These are phyloP conservation scores for Alexandromys fortis DNA, from an alignment of 2,113 vertebrate species.

Conservation along the genomic window DNA sequence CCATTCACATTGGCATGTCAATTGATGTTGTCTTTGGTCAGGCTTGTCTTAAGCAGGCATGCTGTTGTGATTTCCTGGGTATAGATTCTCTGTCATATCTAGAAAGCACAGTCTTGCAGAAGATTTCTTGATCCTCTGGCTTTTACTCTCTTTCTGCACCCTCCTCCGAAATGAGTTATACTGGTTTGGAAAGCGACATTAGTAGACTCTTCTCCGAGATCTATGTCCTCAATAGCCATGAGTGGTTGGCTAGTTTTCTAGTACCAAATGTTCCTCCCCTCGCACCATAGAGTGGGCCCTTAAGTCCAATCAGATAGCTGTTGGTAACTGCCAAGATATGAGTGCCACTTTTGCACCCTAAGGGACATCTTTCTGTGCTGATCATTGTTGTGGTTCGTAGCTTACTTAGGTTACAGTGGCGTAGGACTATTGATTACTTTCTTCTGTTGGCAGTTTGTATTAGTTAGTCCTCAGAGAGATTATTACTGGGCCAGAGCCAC, in stretches of 20 bases:
- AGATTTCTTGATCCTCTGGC: neutral
- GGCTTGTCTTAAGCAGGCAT: neutral
- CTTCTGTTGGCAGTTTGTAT: no score
- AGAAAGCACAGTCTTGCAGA: neutral
- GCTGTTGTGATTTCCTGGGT: neutral
- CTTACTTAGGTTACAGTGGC: neutral
- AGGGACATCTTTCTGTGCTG: neutral
- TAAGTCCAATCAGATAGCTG: neutral
- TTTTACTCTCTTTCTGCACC: neutral
- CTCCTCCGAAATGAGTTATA: neutral
- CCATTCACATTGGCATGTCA: neutral
- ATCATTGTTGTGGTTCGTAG: neutral
- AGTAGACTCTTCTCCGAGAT: neutral
- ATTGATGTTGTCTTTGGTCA: neutral
- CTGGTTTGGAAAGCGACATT: neutral
- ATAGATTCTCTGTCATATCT: neutral
- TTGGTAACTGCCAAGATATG: neutral
- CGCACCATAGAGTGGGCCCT: neutral
- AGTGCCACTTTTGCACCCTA: neutral
- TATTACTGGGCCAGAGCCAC: neutral
- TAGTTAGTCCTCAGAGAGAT: neutral
- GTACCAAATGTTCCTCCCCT: neutral
- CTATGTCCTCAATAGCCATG: neutral
- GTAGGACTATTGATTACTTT: neutral
- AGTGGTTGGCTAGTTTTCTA: neutral